Percentiles rank a stretch among this genome's conserved stretches.
These are phyloP conservation scores for Antrozous pallidus DNA, from an alignment of 2,797 vertebrate species.

Conservation along the genomic window DNA sequence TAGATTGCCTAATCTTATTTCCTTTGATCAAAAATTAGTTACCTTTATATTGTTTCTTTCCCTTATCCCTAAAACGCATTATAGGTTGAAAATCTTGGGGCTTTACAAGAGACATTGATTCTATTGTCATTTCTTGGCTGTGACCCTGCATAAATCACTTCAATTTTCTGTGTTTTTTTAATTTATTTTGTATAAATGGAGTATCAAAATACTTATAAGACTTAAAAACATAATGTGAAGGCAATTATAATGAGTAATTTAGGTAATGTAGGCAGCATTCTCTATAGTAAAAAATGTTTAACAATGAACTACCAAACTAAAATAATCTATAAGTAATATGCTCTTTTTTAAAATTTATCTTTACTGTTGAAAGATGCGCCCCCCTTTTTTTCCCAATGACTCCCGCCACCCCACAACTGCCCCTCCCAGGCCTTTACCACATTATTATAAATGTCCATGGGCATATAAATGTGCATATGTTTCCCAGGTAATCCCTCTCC, in stretches of 20 bases:
- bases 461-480: no score
- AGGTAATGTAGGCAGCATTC: neutral
- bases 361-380: no score
- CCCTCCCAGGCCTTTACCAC: no score
- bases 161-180: neutral
- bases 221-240: neutral
- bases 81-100: neutral
- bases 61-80: neutral
- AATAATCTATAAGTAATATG: neutral
- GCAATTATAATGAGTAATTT: neutral
- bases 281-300: neutral
- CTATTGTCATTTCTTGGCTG: neutral
- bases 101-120: neutral
- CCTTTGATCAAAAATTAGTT: neutral
- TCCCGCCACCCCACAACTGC: no score
- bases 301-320: neutral
- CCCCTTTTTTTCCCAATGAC: no score
- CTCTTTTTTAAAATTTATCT: neutral
- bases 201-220: neutral
- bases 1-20: neutral
- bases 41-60: neutral
- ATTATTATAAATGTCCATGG: no score
- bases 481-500: no score
- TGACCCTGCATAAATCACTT: neutral
- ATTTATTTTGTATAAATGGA: neutral